Evolutionary conservation across 2,113 vertebrate species (phyloP).

Genomic region (Galbula dea): DNA sequence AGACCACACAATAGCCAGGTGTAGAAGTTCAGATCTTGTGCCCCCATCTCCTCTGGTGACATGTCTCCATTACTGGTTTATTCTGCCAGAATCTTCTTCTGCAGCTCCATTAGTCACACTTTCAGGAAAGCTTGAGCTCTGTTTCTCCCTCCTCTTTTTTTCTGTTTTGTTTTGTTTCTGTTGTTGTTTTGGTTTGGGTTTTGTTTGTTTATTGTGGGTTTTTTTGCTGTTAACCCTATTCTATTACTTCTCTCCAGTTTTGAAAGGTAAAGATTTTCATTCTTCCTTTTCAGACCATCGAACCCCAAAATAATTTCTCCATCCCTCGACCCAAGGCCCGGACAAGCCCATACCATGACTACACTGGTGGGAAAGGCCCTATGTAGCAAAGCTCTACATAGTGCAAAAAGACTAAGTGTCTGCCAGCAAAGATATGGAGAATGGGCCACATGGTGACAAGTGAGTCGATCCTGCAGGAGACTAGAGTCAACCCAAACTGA

Average conservation of each 20-base stretch:
- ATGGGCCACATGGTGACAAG: not conserved
- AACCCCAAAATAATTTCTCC: slow-evolving; percentile 54
- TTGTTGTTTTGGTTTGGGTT: too few species aligned
- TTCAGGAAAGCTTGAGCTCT: not conserved
- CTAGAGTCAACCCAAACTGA: not conserved
- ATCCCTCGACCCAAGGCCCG: slow-evolving; percentile 65
- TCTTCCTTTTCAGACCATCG: slow-evolving; percentile 48
- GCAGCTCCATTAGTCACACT: not conserved
- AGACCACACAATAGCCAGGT: not conserved
- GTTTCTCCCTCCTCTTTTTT: not conserved
- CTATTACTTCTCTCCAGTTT: not conserved
- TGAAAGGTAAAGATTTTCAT: not conserved
- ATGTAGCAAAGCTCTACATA: not conserved
- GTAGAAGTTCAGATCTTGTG: not conserved
- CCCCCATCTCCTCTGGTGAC: not conserved
- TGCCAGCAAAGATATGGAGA: not conserved
- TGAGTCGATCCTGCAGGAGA: not conserved
- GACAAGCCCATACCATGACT: slow-evolving; percentile 58
- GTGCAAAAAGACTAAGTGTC: not conserved
- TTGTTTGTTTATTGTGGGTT: not conserved
- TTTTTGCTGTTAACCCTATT: not conserved
- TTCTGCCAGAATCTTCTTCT: not conserved
- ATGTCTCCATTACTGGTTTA: not conserved
- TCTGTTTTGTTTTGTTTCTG: too few species aligned
- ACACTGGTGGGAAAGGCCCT: slow-evolving; percentile 47